A percentile compares a stretch with the other conserved stretches of the same genome.
Evolutionary conservation across 2,888 invertebrate genomes (phyloP).

Genomic region (Empis stercorea): DNA sequence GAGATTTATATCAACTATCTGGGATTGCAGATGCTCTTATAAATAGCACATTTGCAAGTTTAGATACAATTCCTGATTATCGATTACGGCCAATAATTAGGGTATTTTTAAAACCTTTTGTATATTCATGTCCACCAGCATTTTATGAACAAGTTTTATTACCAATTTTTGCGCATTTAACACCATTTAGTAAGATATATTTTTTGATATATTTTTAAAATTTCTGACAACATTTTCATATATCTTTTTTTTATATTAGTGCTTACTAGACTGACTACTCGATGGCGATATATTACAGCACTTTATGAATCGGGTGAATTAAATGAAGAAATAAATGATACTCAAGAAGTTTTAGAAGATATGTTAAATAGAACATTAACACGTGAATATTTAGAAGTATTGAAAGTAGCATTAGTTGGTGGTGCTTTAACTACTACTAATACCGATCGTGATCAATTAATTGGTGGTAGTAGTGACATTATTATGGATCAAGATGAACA

Average conservation of each 20-base stretch:
- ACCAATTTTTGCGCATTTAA: constrained; percentile 63
- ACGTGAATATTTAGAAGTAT: constrained; percentile 74
- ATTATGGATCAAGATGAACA: constrained; percentile 53
- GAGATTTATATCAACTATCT: constrained; percentile 69
- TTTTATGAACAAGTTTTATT: constrained; percentile 63
- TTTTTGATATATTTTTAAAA: not conserved
- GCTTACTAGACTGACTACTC: constrained; percentile 53
- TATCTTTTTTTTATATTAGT: constrained; percentile 38
- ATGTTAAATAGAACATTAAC: constrained; percentile 75
- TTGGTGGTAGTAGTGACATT: constrained; percentile 18
- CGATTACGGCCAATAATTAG: constrained; percentile 70
- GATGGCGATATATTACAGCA: constrained; percentile 69
- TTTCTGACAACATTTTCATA: not conserved
- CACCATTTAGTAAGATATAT: constrained; percentile 60
- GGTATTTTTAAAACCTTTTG: constrained; percentile 72
- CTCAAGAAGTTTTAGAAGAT: constrained; percentile 74
- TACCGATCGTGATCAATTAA: constrained; percentile 12
- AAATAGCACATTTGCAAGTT: constrained; percentile 40
- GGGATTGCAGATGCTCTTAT: constrained; percentile 62
- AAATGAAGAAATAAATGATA: constrained; percentile 62
- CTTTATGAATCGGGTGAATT: constrained; percentile 63
- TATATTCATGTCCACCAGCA: constrained; percentile 73
- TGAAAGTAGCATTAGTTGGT: constrained; percentile 63
- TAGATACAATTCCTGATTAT: constrained; percentile 67
- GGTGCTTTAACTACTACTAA: constrained; percentile 39